Percentiles rank a stretch among this genome's conserved stretches.
These are phyloP conservation scores for Dromaius novaehollandiae DNA, from an alignment of 2,113 vertebrate species.

Conservation along the genomic window DNA sequence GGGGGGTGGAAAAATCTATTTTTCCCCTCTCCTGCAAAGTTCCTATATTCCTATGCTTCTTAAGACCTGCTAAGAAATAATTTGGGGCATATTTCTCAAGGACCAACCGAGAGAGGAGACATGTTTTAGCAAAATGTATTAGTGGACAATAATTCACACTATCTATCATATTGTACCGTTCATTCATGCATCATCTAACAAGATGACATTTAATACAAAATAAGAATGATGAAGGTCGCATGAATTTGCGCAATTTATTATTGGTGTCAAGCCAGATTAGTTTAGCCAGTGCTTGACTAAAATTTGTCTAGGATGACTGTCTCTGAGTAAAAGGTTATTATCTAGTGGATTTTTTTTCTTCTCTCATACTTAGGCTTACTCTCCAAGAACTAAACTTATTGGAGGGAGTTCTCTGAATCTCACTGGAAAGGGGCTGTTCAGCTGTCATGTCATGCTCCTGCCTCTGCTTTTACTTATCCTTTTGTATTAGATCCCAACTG, in stretches of 20 bases:
- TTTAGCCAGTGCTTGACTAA: conserved; percentile 57
- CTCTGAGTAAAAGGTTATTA: conserved; percentile 53
- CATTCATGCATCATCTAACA: conserved; percentile 58
- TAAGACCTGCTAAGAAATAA: neutral
- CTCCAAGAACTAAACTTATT: neutral
- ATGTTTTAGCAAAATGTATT: conserved; percentile 16
- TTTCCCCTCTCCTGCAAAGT: neutral
- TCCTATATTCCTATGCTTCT: neutral
- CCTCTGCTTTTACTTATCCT: neutral
- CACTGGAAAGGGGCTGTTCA: neutral
- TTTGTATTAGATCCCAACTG: neutral
- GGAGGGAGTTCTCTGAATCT: neutral
- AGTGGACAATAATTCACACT: neutral
- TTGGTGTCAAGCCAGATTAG: conserved; percentile 63
- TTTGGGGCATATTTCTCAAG: conserved; percentile 37
- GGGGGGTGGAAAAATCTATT: too few species aligned
- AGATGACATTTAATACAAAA: conserved; percentile 68
- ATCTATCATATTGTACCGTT: conserved; percentile 34
- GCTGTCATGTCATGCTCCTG: neutral
- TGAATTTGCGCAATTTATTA: conserved; percentile 66
- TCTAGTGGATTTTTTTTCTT: neutral
- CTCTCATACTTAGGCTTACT: neutral
- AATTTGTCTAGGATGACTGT: conserved; percentile 53
- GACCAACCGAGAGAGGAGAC: neutral
- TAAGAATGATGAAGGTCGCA: conserved; percentile 61